Conservation (phyloP, 2,797 vertebrate species). For the Labeo calbasu region DNA sequence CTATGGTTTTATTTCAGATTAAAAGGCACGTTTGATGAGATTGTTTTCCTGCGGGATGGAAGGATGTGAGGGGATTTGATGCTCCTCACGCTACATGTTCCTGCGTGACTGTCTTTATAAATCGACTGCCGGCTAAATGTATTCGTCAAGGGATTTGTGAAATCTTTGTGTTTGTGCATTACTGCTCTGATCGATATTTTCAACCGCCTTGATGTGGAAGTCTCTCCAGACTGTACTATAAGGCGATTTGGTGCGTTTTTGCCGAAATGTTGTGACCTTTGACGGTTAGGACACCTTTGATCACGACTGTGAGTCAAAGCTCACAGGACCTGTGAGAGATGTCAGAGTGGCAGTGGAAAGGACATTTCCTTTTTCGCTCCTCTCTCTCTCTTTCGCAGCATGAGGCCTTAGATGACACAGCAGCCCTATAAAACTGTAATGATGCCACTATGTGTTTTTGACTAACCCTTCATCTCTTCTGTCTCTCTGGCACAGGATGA, state of each 20-base stretch:
- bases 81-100: conserved; percentile 38
- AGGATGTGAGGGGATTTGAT: conserved; percentile 35
- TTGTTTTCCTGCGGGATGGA: conserved; percentile 40
- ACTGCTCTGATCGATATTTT: conserved; percentile 25
- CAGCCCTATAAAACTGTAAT: conserved; percentile 42
- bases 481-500: conserved; percentile 88
- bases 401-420: conserved; percentile 67
- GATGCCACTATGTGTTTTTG: conserved; percentile 33
- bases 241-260: conserved; percentile 24
- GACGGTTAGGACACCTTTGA: conserved; percentile 37
- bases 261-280: conserved; percentile 27
- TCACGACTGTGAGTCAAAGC: conserved; percentile 38
- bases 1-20: conserved; percentile 46
- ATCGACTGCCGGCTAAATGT: conserved; percentile 27
- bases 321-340: conserved; percentile 20
- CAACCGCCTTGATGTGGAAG: conserved; percentile 33
- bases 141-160: conserved; percentile 13
- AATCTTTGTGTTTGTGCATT: conserved; percentile 39
- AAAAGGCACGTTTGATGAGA: conserved; percentile 44
- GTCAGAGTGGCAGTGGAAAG: conserved; percentile 28
- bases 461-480: conserved; percentile 37
- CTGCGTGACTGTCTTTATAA: conserved; percentile 22
- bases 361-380: conserved; percentile 27
- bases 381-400: conserved; percentile 82
- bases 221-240: conserved; percentile 21